These are phyloP conservation scores for Coranthus polyacanthus DNA, from an alignment of 2,797 vertebrate genomes.

Conservation along the genomic window DNA sequence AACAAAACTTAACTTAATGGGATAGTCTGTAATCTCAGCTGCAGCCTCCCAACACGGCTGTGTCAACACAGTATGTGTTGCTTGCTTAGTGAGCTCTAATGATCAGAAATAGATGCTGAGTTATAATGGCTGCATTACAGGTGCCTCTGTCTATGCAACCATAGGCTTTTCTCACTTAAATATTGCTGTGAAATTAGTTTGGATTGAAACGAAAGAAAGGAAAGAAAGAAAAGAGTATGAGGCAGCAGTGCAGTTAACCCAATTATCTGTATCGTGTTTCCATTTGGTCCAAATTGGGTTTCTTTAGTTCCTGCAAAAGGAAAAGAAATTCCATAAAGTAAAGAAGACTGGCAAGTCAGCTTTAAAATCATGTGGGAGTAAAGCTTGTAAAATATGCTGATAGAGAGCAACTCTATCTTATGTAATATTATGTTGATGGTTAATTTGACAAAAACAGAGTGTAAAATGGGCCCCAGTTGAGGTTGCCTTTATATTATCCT, in stretches of 20 bases:
- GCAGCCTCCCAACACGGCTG: conserved; percentile 19
- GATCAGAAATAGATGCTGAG: conserved; percentile 39
- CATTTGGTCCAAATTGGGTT: conserved; percentile 26
- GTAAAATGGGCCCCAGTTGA: conserved; percentile 9
- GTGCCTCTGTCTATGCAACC: conserved; percentile 17
- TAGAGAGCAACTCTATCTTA: conserved; percentile 50
- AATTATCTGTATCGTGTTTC: conserved; percentile 40
- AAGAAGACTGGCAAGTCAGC: conserved; percentile 17
- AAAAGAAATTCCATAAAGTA: conserved; percentile 15
- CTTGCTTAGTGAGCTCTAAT: conserved; percentile 36
- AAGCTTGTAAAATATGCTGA: conserved; percentile 42
- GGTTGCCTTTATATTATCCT: conserved; percentile 34
- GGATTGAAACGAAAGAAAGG: conserved; percentile 5
- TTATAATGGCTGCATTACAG: conserved; percentile 21
- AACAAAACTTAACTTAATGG: conserved; percentile 35
- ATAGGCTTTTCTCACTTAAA: conserved; percentile 18
- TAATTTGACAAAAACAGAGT: conserved; percentile 30
- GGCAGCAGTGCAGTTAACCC: conserved; percentile 25
- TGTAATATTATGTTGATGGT: conserved; percentile 46
- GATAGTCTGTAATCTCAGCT: conserved; percentile 25
- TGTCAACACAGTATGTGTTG: conserved; percentile 25
- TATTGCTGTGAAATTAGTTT: conserved; percentile 22
- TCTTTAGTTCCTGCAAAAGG: conserved; percentile 22
- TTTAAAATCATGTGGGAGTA: conserved; percentile 43
- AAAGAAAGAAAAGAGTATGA: conserved; percentile 8